Evolutionary conservation across 1,140 invertebrate genomes (phyloP).

Genomic region (Phymorhynchus buccinoides): DNA sequence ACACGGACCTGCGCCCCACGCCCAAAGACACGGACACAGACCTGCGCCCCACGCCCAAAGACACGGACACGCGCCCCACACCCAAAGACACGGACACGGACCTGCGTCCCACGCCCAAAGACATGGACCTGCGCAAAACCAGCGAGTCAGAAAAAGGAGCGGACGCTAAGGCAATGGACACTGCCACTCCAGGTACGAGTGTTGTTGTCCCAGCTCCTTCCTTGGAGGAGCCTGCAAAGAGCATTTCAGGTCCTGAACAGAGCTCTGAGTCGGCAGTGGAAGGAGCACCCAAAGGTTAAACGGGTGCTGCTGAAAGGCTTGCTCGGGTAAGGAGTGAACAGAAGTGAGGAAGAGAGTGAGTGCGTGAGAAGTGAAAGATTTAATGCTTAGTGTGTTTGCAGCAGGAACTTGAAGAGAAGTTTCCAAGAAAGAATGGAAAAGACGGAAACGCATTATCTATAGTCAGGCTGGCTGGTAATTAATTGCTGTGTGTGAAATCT

Average conservation of each 20-base stretch:
- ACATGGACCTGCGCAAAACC: neutral
- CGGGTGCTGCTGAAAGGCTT: neutral
- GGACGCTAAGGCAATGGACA: neutral
- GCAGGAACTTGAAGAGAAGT: too few relatives aligned
- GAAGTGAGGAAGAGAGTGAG: neutral
- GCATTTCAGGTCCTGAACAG: neutral
- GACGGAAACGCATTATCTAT: too few relatives aligned
- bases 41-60: neutral
- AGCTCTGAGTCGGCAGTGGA: neutral
- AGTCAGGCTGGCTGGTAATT: too few relatives aligned
- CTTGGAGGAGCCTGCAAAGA: neutral
- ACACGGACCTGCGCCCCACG: conserved; percentile 13
- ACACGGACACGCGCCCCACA: conserved; percentile 8
- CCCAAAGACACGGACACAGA: conserved; percentile 11
- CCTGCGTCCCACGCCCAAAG: neutral
- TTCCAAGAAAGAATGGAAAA: too few relatives aligned
- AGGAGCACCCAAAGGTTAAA: neutral
- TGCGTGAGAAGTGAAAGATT: too few relatives aligned
- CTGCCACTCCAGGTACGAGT: neutral
- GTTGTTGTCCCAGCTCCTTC: neutral
- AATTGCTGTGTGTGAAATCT: too few relatives aligned
- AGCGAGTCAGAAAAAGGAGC: neutral
- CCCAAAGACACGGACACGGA: too few relatives aligned
- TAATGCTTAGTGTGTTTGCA: too few relatives aligned
- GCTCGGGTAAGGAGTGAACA: neutral